A percentile compares a stretch with the other conserved stretches of the same genome.
phyloP scores from a whole-genome alignment of 2,888 invertebrate species.

The Cryptocephalus moraei region DNA sequence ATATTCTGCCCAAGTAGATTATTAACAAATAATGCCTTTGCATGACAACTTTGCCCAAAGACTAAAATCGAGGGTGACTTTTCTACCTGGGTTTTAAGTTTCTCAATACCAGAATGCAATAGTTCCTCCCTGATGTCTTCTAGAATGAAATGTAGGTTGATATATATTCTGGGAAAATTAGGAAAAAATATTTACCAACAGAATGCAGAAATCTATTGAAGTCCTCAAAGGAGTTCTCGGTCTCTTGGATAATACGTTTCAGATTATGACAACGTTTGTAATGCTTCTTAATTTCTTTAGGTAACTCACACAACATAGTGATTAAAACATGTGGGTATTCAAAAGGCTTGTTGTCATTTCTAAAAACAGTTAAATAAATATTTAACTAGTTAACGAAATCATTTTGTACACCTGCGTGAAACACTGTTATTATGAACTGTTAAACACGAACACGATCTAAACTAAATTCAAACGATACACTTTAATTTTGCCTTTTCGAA shows the following conservation, averaged over 20 bases:
- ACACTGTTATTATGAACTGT: too few relatives aligned
- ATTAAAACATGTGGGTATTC: background rate
- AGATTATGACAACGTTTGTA: conserved; percentile 31
- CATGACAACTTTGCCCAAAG: conserved; percentile 59
- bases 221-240: conserved; percentile 32
- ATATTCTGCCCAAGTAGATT: conserved; percentile 56
- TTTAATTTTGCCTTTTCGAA: too few relatives aligned
- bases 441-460: too few relatives aligned
- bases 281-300: conserved; percentile 34
- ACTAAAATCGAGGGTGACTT: conserved; percentile 58
- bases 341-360: background rate
- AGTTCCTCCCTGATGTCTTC: conserved; percentile 33
- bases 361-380: background rate
- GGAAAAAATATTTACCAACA: conserved; percentile 25
- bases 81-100: conserved; percentile 28
- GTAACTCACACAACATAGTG: conserved; percentile 26
- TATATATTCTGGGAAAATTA: conserved; percentile 5
- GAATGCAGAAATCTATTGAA: conserved; percentile 30
- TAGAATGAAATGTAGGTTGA: conserved; percentile 8
- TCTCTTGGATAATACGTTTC: conserved; percentile 33
- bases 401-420: too few relatives aligned
- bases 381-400: background rate
- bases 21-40: conserved; percentile 63
- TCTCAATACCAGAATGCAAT: conserved; percentile 26
- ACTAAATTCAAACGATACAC: too few relatives aligned